Evolutionary conservation across 2,113 vertebrate species (phyloP).

Genomic region (Phodopus roborovskii): DNA sequence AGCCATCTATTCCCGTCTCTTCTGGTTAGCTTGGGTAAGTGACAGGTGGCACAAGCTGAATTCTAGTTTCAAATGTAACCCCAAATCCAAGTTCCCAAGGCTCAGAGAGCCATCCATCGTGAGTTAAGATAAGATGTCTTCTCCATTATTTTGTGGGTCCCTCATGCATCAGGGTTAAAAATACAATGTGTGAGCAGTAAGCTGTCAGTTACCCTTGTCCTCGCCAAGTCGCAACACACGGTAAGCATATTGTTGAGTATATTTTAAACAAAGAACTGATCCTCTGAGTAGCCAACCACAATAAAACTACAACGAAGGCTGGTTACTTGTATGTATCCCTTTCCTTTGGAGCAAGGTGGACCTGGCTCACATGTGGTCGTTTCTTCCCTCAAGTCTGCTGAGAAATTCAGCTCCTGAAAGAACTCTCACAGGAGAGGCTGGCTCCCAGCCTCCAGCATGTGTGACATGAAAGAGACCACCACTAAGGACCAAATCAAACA

Average conservation of each 20-base stretch:
- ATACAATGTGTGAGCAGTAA: background rate
- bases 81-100: background rate
- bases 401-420: background rate
- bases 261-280: constrained; percentile 21
- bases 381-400: background rate
- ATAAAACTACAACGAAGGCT: background rate
- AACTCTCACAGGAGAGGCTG: background rate
- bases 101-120: background rate
- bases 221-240: background rate
- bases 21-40: background rate
- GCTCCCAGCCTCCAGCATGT: background rate
- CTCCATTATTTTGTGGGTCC: background rate
- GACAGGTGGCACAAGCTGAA: background rate
- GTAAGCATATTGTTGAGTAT: background rate
- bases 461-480: constrained; percentile 46
- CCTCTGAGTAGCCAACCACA: background rate
- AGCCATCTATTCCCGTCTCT: too few relatives aligned
- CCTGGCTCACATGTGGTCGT: background rate
- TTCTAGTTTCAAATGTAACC: background rate
- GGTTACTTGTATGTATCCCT: background rate
- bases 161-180: background rate
- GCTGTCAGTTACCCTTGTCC: background rate
- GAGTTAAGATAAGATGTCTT: background rate
- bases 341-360: background rate
- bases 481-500: background rate